Evolutionary conservation across 2,797 vertebrate species (phyloP).

Genomic region (Acanthurus tractus): DNA sequence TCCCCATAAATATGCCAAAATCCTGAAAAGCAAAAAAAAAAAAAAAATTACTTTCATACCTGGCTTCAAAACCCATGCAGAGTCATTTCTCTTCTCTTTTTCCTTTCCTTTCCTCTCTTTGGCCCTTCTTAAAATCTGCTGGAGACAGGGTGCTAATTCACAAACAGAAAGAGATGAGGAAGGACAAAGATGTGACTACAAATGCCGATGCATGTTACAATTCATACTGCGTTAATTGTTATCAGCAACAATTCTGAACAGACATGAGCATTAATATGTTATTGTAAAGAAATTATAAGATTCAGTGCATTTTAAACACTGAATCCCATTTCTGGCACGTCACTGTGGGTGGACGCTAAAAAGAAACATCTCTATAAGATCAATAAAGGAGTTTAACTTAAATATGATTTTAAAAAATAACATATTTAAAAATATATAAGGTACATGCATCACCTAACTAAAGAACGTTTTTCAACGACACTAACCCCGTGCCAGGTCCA

Average conservation of each 20-base stretch:
- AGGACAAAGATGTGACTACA: conserved; percentile 68
- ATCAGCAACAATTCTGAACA: conserved; percentile 69
- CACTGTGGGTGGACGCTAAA: conserved; percentile 48
- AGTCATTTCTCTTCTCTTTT: conserved; percentile 65
- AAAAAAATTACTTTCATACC: conserved; percentile 80
- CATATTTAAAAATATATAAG: conserved; percentile 69
- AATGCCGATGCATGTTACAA: conserved; percentile 61
- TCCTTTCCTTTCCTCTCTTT: conserved; percentile 20
- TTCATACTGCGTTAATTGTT: conserved; percentile 58
- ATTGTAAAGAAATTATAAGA: conserved; percentile 37
- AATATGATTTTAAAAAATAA: neutral
- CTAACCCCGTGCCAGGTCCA: conserved; percentile 71
- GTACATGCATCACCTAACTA: conserved; percentile 71
- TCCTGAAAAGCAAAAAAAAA: conserved; percentile 74
- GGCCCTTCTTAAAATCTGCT: conserved; percentile 59
- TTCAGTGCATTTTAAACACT: conserved; percentile 64
- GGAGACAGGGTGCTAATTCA: conserved; percentile 66
- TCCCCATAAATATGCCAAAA: conserved; percentile 84
- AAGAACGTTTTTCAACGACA: conserved; percentile 58
- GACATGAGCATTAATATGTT: conserved; percentile 7
- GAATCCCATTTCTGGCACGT: conserved; percentile 50
- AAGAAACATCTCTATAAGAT: conserved; percentile 54
- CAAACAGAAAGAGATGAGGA: conserved; percentile 59
- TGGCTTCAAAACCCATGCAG: conserved; percentile 70
- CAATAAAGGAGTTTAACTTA: conserved; percentile 43